Conservation (phyloP, 2,113 vertebrate genomes). For the Syngnathus typhle region DNA sequence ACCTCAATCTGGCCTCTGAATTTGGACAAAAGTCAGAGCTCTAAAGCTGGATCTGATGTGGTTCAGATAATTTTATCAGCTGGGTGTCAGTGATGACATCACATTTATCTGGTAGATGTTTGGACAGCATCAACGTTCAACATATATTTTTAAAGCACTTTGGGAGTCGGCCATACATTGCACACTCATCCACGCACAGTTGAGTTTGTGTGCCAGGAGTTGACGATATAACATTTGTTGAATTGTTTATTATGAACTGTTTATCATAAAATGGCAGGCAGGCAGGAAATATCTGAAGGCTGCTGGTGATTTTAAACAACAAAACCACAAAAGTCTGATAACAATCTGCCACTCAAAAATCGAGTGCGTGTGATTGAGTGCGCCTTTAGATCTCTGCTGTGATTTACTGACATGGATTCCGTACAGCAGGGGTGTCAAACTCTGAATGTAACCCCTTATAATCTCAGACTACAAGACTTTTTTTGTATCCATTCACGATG, state of each 20-base stretch:
- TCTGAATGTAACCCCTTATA: no score
- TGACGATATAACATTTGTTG: constrained; percentile 6
- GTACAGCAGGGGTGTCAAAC: not conserved
- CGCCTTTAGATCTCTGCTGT: not conserved
- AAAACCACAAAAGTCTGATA: not conserved
- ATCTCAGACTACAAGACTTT: not conserved
- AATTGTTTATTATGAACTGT: not conserved
- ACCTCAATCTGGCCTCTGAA: not conserved
- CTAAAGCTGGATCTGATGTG: no score
- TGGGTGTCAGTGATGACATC: no score
- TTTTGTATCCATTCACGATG: no score
- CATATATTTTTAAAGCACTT: not conserved
- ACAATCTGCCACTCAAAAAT: not conserved
- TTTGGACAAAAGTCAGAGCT: not conserved
- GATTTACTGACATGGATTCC: not conserved
- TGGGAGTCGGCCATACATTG: not conserved
- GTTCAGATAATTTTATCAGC: no score
- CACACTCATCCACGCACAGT: not conserved
- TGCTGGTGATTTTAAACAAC: not conserved
- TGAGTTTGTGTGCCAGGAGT: not conserved
- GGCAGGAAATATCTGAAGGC: not conserved
- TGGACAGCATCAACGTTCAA: not conserved
- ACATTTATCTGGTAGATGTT: not conserved
- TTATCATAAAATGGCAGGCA: not conserved
- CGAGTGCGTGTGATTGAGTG: not conserved